Evolutionary conservation across 2,797 vertebrate species (phyloP).

Genomic region (Numenius phaeopus): DNA sequence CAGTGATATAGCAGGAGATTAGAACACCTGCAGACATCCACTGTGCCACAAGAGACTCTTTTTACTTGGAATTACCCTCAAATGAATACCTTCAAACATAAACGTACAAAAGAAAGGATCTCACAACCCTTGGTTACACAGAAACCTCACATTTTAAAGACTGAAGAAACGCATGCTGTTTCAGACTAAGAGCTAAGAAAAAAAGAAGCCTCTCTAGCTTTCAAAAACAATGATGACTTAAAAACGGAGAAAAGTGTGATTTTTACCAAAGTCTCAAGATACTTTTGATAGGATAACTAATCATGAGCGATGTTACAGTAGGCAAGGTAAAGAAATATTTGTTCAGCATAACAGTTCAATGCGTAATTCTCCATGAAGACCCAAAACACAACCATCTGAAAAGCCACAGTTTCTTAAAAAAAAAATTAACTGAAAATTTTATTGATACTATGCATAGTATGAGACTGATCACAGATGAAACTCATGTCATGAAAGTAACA

Average conservation of each 20-base stretch:
- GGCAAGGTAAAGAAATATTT: not conserved
- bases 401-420: not conserved
- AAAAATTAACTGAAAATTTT: not conserved
- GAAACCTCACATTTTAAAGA: not conserved
- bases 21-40: constrained; percentile 46
- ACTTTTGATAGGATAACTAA: not conserved
- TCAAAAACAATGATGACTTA: not conserved
- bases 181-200: not conserved
- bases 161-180: not conserved
- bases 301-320: not conserved
- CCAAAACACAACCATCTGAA: not conserved
- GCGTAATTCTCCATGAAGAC: not conserved
- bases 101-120: not conserved
- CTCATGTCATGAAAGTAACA: not conserved
- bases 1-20: not conserved
- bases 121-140: not conserved
- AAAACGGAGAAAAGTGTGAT: not conserved
- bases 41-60: not conserved
- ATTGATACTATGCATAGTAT: not conserved
- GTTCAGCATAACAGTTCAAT: not conserved
- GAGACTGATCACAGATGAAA: not conserved
- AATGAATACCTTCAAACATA: constrained; percentile 9
- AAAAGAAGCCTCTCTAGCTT: not conserved
- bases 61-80: constrained; percentile 35
- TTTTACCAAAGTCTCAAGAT: not conserved